These are phyloP conservation scores for Dasyurus viverrinus DNA, from an alignment of 2,113 vertebrate genomes.

Conservation along the genomic window DNA sequence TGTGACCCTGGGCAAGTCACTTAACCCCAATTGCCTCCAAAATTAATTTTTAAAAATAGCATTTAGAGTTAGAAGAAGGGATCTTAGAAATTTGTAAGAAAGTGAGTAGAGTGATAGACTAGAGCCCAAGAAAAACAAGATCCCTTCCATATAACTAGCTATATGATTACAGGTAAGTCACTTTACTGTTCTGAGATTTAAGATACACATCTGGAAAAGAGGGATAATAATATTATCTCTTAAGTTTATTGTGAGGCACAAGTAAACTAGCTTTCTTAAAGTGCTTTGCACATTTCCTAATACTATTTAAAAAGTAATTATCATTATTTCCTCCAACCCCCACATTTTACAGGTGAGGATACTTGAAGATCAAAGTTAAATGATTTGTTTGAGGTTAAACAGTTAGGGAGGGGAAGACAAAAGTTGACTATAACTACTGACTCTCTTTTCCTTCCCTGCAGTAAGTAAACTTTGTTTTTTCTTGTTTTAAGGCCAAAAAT, in stretches of 20 bases:
- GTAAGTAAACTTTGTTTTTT: neutral
- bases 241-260: neutral
- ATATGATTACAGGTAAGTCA: neutral
- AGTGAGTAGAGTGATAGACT: neutral
- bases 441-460: neutral
- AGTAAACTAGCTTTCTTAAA: neutral
- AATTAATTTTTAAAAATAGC: too few species aligned
- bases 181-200: neutral
- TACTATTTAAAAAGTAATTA: neutral
- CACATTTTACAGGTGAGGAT: neutral
- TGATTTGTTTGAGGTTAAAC: neutral
- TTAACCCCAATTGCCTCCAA: neutral
- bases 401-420: neutral
- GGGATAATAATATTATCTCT: neutral
- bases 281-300: neutral
- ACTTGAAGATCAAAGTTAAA: neutral
- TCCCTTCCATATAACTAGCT: neutral
- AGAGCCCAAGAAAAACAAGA: neutral
- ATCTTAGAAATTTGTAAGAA: neutral
- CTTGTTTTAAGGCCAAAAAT: slow-evolving; percentile 68
- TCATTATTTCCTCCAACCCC: neutral
- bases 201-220: neutral
- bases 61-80: neutral
- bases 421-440: neutral
- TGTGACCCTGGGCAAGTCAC: neutral